Base-by-base conservation (phyloP, 92 coral and sea anemone species). In the Epizoanthus stellaris region DNA sequence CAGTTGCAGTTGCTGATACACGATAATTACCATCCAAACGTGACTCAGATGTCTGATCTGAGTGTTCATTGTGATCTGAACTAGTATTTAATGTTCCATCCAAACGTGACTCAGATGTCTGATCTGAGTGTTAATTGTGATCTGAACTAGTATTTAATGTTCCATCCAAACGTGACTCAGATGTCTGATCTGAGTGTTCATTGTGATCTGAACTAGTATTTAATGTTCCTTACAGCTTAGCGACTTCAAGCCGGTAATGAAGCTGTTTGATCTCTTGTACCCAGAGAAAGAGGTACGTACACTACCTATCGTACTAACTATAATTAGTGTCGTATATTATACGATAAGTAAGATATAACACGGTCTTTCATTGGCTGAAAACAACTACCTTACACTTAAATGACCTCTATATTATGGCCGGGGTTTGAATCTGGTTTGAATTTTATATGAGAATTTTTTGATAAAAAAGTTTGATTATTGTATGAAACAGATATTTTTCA, bases 181-280 rank as follows among this genome's bases (percentile, higher is more conserved):
- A 49, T 49, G 21, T 73, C 42, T 73, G 30, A 43, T 73, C 14
- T 42, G 4, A 53, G 8, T 2, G 39, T 3, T 30, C 23, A 17
- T 17, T 23, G 6, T 11, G 3, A 47, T 20, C 45, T 64, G 82
- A 16, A 25, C 60, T 3, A 12, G 13, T 11, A 2, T 45, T 25
- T n/a, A n/a, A 3, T 49, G 74, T 83, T 15, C 62, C 36, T 80
- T 70, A 17, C 77, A 96, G 99, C 89, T 96, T 70, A 94, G 93
- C 67, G 99, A 96, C 82, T 94, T 96, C 90, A 87, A 80, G 70
- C 99, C 99, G 1, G 91, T 96, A 17, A 76, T 96, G 86, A 92
- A 93, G 80, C 90, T 96, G 45, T 92, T 94, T 90, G 98, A 96
- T 80, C 75, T 92, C 20, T 88, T 96, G 69, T 96, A 94, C 81